These are phyloP conservation scores for Nothobranchius furzeri DNA, from an alignment of 2,113 vertebrate species.

Conservation along the genomic window DNA sequence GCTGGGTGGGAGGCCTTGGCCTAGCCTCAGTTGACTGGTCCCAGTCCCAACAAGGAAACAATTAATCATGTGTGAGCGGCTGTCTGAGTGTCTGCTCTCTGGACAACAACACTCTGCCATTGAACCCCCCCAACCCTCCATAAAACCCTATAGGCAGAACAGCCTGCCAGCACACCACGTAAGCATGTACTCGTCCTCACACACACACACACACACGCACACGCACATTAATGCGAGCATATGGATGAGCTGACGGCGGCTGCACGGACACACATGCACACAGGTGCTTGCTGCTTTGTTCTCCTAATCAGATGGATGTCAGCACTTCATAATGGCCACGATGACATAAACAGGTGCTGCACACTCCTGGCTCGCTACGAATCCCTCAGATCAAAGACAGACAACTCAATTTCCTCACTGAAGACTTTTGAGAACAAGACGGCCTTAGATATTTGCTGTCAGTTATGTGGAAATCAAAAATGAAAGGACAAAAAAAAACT, in stretches of 20 bases:
- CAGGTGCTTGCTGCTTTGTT: conserved; percentile 48
- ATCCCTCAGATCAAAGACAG: conserved; percentile 45
- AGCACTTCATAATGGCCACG: conserved; percentile 54
- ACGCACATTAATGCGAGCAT: conserved; percentile 43
- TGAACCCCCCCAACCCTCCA: conserved; percentile 3
- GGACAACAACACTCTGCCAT: conserved; percentile 78
- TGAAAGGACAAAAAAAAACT: conserved; percentile 8
- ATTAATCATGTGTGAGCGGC: conserved; percentile 81
- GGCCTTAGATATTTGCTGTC: conserved; percentile 32
- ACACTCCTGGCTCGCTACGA: conserved; percentile 32
- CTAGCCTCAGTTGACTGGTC: conserved; percentile 69
- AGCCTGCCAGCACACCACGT: conserved; percentile 66
- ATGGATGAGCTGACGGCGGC: conserved; percentile 7
- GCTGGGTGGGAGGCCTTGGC: conserved; percentile 76
- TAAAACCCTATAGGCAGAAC: conserved; percentile 63
- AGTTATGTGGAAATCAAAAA: conserved; percentile 16
- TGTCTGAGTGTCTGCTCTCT: conserved; percentile 80
- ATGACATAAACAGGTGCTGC: conserved; percentile 52
- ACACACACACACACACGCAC: conserved; percentile 22
- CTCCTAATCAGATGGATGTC: conserved; percentile 57
- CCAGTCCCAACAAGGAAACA: conserved; percentile 79
- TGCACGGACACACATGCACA: conserved; percentile 19
- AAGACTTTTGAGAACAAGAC: conserved; percentile 13
- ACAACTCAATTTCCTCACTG: conserved; percentile 41
- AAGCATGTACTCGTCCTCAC: conserved; percentile 62